Evolutionary conservation across 2,888 invertebrate species (phyloP).

Genomic region (Bimastos eiseni): DNA sequence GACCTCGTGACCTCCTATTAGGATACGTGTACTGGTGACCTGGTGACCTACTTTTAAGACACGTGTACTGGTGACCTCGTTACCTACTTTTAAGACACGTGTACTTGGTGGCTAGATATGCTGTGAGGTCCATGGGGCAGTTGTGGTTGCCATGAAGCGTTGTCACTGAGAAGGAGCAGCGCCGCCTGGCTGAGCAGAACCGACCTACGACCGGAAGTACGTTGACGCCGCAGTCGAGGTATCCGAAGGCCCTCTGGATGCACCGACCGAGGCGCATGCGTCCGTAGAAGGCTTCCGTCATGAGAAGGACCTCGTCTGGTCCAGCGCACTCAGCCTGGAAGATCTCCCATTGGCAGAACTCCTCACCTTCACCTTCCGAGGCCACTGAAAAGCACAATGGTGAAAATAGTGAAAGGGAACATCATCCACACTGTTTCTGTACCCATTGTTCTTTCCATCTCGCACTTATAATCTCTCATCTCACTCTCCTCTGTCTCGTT

Average conservation of each 20-base stretch:
- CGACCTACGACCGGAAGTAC: conserved; percentile 18
- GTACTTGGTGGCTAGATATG: conserved; percentile 16
- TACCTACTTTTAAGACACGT: conserved; percentile 26
- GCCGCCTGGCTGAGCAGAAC: conserved; percentile 23
- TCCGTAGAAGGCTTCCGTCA: conserved; percentile 25
- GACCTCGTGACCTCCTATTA: neutral
- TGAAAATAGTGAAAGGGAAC: neutral
- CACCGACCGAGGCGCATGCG: conserved; percentile 29
- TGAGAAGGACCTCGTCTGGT: conserved; percentile 25
- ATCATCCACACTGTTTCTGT: neutral
- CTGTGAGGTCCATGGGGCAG: conserved; percentile 27
- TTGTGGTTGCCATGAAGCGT: conserved; percentile 27
- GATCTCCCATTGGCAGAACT: conserved; percentile 29
- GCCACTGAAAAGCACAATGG: neutral
- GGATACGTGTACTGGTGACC: neutral
- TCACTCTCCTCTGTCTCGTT: too few relatives aligned
- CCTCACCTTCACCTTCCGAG: neutral
- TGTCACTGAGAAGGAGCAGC: conserved; percentile 27
- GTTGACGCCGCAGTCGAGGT: conserved; percentile 28
- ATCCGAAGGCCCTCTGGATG: conserved; percentile 31
- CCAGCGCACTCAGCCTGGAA: conserved; percentile 25
- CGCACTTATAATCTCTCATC: neutral
- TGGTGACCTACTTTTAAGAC: neutral
- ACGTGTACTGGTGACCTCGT: neutral
- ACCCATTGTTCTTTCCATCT: neutral